Evolutionary conservation across 1,140 invertebrate genomes (phyloP).

Genomic region (Brachionus plicatilis): DNA sequence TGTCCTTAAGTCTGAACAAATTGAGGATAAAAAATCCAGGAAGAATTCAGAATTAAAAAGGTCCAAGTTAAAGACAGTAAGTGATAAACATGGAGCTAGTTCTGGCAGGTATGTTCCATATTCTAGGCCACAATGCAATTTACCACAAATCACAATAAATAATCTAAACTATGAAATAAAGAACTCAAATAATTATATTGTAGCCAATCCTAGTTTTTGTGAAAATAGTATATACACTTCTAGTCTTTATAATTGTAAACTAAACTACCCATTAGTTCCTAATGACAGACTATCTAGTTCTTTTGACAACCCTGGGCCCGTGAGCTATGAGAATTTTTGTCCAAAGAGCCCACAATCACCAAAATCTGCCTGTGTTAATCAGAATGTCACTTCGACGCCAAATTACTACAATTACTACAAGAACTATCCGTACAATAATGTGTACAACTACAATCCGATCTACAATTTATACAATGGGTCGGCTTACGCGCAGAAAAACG

Average conservation of each 20-base stretch:
- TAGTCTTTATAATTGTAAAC: neutral
- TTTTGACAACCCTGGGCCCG: neutral
- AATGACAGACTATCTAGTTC: neutral
- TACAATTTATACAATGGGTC: neutral
- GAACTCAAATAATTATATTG: neutral
- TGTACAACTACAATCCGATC: neutral
- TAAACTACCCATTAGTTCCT: neutral
- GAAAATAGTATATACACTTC: neutral
- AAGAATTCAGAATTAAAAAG: neutral
- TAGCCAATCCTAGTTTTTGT: neutral
- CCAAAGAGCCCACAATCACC: neutral
- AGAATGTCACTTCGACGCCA: neutral
- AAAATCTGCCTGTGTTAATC: neutral
- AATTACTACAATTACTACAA: neutral
- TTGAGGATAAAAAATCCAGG: neutral
- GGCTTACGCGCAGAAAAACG: neutral
- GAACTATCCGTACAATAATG: neutral
- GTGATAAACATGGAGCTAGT: neutral
- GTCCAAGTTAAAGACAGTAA: neutral
- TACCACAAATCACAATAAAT: neutral
- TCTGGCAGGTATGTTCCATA: neutral
- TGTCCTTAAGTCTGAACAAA: neutral
- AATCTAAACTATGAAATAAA: conserved; percentile 25
- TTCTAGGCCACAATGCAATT: neutral
- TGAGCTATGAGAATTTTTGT: neutral